Evolutionary conservation across 1,140 invertebrate species (phyloP).

Genomic region (Drosophila nebulosa): DNA sequence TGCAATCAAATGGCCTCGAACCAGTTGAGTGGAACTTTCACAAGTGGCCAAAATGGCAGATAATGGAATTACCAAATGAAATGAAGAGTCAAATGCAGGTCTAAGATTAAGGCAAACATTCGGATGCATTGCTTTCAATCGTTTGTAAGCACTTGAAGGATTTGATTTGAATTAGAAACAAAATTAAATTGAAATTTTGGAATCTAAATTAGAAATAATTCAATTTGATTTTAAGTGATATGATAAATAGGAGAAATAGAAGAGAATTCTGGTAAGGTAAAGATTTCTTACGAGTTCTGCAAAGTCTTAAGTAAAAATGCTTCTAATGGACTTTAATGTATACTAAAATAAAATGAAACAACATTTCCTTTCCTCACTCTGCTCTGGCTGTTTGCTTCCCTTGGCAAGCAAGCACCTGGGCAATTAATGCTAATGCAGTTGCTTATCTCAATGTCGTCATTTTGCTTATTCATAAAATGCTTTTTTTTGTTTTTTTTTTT

Average conservation of each 20-base stretch:
- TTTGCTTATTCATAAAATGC: slow-evolving; percentile 54
- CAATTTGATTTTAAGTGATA: too few relatives aligned
- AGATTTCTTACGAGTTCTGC: too few relatives aligned
- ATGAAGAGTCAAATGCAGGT: neutral
- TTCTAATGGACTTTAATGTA: neutral
- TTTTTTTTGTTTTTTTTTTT: neutral
- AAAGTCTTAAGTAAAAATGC: neutral
- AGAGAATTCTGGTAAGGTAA: too few relatives aligned
- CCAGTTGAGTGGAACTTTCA: slow-evolving; percentile 13
- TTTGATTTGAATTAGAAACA: too few relatives aligned
- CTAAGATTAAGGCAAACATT: neutral
- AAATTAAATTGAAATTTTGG: too few relatives aligned
- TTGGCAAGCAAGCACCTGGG: neutral
- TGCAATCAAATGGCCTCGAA: slow-evolving; percentile 15
- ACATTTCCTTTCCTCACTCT: neutral
- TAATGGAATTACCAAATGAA: neutral
- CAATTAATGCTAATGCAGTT: slow-evolving; percentile 64
- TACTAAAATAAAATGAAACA: neutral
- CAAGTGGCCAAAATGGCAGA: neutral
- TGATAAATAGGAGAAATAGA: too few relatives aligned
- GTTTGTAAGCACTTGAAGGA: too few relatives aligned
- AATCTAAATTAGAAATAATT: too few relatives aligned
- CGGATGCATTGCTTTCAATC: neutral
- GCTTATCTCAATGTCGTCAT: slow-evolving; percentile 62
- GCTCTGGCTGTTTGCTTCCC: neutral